Evolutionary conservation across 2,797 vertebrate species (phyloP).

Genomic region (Rhadinocentrus ornatus): DNA sequence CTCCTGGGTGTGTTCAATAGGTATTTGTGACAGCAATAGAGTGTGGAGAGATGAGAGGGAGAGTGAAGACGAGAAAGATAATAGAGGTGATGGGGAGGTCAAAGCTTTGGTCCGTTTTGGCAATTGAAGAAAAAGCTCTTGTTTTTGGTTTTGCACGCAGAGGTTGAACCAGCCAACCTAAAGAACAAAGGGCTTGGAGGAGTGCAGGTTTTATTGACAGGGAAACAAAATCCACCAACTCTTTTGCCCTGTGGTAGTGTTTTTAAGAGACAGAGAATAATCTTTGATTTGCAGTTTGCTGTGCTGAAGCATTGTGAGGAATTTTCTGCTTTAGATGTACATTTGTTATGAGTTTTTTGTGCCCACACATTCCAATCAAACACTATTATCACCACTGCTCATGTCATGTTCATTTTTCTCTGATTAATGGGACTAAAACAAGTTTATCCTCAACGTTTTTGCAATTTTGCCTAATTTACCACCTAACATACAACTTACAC

Average conservation of each 20-base stretch:
- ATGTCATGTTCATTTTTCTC: conserved; percentile 7
- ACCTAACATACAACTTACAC: conserved; percentile 2
- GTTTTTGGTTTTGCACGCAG: conserved; percentile 70
- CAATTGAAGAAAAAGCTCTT: conserved; percentile 69
- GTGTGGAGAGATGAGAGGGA: conserved; percentile 69
- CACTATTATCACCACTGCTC: neutral
- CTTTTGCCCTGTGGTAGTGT: conserved; percentile 35
- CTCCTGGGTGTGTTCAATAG: conserved; percentile 62
- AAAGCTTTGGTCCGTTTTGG: conserved; percentile 61
- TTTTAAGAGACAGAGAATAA: conserved; percentile 48
- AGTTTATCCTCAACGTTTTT: neutral
- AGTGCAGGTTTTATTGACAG: conserved; percentile 69
- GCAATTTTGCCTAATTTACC: conserved; percentile 9
- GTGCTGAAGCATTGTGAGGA: neutral
- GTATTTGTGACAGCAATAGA: conserved; percentile 64
- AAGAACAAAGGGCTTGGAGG: conserved; percentile 46
- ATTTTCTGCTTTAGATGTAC: neutral
- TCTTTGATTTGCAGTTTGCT: conserved; percentile 41
- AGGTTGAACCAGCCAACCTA: conserved; percentile 66
- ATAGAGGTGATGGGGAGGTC: conserved; percentile 80
- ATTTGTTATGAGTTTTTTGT: conserved; percentile 6
- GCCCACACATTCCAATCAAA: neutral
- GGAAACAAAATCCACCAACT: conserved; percentile 56
- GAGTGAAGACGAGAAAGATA: conserved; percentile 69
- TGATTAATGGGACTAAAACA: conserved; percentile 6